These are phyloP conservation scores for Pungitius pungitius DNA, from an alignment of 2,113 vertebrate genomes.

Conservation along the genomic window DNA sequence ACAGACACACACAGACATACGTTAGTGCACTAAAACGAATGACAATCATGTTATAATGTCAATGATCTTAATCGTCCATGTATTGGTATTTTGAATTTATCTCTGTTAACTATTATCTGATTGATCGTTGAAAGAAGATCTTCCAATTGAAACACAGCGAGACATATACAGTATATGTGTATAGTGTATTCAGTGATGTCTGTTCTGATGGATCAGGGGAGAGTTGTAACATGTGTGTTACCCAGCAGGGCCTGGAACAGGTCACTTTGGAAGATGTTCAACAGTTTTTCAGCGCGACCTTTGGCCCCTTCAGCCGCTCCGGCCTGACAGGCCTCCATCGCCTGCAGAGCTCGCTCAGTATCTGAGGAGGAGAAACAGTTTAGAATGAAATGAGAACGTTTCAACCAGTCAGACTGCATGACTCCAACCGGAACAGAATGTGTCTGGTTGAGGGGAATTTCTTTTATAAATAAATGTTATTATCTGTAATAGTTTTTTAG, in stretches of 20 bases:
- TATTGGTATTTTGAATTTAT: neutral
- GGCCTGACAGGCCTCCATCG: constrained; percentile 74
- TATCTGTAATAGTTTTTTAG: too few species aligned
- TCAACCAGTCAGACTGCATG: too few species aligned
- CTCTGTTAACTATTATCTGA: neutral
- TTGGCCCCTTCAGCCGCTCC: constrained; percentile 73
- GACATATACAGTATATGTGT: too few species aligned
- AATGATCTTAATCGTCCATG: neutral
- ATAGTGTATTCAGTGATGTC: too few species aligned
- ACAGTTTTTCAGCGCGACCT: constrained; percentile 74
- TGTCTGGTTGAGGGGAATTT: too few species aligned
- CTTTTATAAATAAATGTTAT: too few species aligned
- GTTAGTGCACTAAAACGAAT: neutral
- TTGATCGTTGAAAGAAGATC: neutral
- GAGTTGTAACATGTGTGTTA: constrained; percentile 39
- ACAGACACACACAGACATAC: neutral
- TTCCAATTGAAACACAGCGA: too few species aligned
- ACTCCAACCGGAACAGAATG: too few species aligned
- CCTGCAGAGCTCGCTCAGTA: constrained; percentile 76
- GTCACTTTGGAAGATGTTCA: constrained; percentile 83
- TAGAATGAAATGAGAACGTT: too few species aligned
- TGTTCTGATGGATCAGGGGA: too few species aligned
- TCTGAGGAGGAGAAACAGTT: constrained; percentile 55
- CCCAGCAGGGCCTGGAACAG: constrained; percentile 83
- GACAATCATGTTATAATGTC: too few species aligned